Evolutionary conservation across 2,113 vertebrate genomes (phyloP).

Genomic region (Calidris pugnax): DNA sequence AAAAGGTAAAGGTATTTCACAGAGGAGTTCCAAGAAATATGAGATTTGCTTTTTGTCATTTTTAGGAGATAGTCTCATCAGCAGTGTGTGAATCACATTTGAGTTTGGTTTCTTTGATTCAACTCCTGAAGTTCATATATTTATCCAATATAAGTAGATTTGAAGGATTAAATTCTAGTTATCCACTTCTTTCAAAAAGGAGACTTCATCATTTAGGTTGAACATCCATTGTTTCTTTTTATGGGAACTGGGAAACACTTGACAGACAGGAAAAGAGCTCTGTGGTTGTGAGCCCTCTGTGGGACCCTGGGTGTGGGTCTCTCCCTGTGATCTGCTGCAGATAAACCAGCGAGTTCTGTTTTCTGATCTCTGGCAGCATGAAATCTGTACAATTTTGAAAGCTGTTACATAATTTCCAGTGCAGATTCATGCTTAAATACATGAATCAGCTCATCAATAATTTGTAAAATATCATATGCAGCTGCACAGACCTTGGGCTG

Average conservation of each 20-base stretch:
- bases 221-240: neutral
- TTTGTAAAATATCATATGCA: neutral
- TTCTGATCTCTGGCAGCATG: neutral
- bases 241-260: neutral
- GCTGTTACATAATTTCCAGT: neutral
- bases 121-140: neutral
- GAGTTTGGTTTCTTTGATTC: neutral
- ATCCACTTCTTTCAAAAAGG: neutral
- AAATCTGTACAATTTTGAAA: neutral
- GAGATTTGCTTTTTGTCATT: neutral
- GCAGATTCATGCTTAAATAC: neutral
- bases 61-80: neutral
- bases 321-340: neutral
- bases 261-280: neutral
- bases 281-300: neutral
- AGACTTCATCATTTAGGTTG: neutral
- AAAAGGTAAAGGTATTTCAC: neutral
- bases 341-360: neutral
- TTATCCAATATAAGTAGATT: neutral
- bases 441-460: neutral
- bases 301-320: neutral
- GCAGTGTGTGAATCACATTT: neutral
- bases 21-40: neutral
- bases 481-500: neutral
- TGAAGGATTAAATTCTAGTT: neutral